Evolutionary conservation across 1,140 invertebrate species (phyloP), one percentile per base, ranked within the genome.

Genomic region (Aphelinus certus): DNA sequence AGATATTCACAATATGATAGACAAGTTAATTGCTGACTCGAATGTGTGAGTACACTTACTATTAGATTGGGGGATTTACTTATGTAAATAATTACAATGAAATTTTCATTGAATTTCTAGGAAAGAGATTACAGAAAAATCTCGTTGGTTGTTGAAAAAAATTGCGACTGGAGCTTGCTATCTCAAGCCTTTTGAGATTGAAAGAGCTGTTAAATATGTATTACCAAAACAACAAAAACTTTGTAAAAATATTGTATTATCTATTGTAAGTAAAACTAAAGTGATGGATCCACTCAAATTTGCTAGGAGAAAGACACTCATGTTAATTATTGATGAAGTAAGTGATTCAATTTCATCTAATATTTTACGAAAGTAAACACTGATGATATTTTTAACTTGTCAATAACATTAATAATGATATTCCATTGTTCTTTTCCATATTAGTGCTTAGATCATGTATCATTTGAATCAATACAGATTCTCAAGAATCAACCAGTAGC

Each of bases 381-480:
- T 26, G 26, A 26, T 26, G 26, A 26, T 26, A 26, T 26, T 26
- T 26, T 26, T 26, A 26, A 26, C 26, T 26, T 26, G 26, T 26
- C 26, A 26, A 26, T 26, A 26, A 26, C 26, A 26, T 26, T 26
- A 26, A 26, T 26, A 26, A 26, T 26, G 26, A 26, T 72, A 73
- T 77, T 1, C 45, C 5, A 53, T 9, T 53, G 4, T 53, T 53
- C 66, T 76, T 78, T 78, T 83, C 73, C 63, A 78, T 87, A 87
- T 73, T 81, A 95, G 93, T 85, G 88, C 63, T 82, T 95, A 48
- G 94, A 95, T 84, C 88, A 90, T 66, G 88, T 95, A 72, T 93
- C 94, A 0, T 94, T 93, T 91, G 94, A 96, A 86, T 90, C 90
- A 70, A 86, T 94, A 65, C 88, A 91, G 3, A 84, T 93, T 3